Percentiles rank a stretch among this genome's conserved stretches.
Evolutionary conservation across 2,113 vertebrate species (phyloP).

Genomic region (Reinhardtius hippoglossoides): DNA sequence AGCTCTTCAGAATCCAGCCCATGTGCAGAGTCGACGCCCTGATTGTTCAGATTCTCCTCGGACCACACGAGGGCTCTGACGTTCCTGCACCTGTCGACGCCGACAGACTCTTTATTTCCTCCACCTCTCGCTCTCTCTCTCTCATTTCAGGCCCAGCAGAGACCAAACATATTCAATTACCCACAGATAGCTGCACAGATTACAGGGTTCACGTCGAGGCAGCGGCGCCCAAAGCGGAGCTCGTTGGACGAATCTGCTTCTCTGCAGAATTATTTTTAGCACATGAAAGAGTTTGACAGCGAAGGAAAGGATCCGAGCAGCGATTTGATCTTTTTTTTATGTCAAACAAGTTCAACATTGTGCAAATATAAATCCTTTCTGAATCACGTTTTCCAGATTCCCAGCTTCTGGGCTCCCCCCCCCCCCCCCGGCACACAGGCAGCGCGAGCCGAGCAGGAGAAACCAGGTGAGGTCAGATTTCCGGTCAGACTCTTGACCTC

Average conservation of each 20-base stretch:
- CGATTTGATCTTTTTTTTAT: constrained; percentile 9
- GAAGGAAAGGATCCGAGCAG: neutral
- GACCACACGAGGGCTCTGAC: too few species aligned
- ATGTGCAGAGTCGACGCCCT: too few species aligned
- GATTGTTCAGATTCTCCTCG: too few species aligned
- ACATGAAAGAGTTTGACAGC: constrained; percentile 37
- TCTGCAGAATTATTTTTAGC: constrained; percentile 48
- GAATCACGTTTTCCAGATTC: too few species aligned
- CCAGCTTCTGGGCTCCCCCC: neutral
- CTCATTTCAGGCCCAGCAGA: constrained; percentile 16
- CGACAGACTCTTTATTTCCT: neutral
- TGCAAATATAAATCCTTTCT: neutral
- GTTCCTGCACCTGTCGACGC: neutral
- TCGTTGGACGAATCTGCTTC: neutral
- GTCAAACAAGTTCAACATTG: neutral
- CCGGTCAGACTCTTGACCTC: constrained; percentile 56
- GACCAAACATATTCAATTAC: constrained; percentile 27
- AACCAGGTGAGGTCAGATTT: constrained; percentile 62
- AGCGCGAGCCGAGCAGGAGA: constrained; percentile 52
- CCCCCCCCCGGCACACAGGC: too few species aligned
- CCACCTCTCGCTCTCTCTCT: constrained; percentile 1
- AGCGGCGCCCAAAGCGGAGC: neutral
- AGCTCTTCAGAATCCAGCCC: too few species aligned
- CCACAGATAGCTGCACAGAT: constrained; percentile 35
- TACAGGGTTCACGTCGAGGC: constrained; percentile 28